Evolutionary conservation across 2,888 invertebrate genomes (phyloP).

Genomic region (Drosophila multiciliata): DNA sequence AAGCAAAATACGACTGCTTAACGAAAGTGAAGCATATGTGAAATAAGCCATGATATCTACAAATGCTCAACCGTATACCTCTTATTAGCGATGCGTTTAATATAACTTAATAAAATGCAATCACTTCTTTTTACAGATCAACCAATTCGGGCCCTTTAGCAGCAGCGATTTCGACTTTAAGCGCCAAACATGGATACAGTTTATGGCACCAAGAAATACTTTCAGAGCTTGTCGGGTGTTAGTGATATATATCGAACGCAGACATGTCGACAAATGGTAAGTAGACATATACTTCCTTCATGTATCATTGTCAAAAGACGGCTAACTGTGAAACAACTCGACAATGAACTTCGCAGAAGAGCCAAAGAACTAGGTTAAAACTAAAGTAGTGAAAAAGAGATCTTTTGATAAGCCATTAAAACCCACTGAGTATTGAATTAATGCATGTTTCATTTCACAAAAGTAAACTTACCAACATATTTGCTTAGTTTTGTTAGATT

Average conservation of each 20-base stretch:
- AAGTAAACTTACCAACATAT: constrained; percentile 22
- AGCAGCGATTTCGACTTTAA: background rate
- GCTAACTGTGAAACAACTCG: constrained; percentile 36
- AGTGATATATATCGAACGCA: constrained; percentile 84
- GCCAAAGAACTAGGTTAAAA: constrained; percentile 36
- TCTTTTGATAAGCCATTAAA: constrained; percentile 30
- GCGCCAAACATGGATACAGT: constrained; percentile 83
- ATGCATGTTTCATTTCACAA: constrained; percentile 15
- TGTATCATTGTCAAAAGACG: constrained; percentile 36
- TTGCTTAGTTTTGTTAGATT: constrained; percentile 37
- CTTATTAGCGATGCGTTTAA: background rate
- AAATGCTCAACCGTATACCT: background rate
- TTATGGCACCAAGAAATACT: constrained; percentile 85
- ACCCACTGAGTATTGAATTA: constrained; percentile 5
- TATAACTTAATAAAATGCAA: background rate
- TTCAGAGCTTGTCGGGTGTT: constrained; percentile 84
- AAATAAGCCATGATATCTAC: constrained; percentile 4
- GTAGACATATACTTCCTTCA: constrained; percentile 47
- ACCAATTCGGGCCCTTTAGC: constrained; percentile 4
- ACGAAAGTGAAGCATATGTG: constrained; percentile 61
- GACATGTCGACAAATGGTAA: constrained; percentile 84
- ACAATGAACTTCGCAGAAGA: constrained; percentile 10
- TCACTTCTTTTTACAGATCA: constrained; percentile 35
- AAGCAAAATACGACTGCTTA: constrained; percentile 43
- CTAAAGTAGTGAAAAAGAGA: constrained; percentile 1